phyloP scores from a whole-genome alignment of 2,113 vertebrate genomes.

The Pollimyrus isidori region DNA sequence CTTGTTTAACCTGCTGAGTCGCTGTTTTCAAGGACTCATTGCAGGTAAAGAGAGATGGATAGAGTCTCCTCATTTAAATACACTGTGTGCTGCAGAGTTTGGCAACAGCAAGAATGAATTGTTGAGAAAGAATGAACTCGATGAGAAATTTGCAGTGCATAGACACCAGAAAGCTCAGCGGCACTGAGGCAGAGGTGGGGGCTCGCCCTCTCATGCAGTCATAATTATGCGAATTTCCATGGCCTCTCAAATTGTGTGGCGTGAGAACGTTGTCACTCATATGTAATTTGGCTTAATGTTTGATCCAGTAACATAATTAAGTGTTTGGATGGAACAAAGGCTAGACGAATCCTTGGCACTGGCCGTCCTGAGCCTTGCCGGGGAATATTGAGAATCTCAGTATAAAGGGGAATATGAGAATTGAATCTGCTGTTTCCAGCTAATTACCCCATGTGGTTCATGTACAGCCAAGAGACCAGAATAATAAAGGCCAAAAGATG shows the following conservation, averaged over 20 bases:
- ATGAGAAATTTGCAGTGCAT: neutral
- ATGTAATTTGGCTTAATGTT: neutral
- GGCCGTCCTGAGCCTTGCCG: neutral
- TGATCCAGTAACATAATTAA: constrained; percentile 6
- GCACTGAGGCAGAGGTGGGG: neutral
- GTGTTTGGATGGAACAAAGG: neutral
- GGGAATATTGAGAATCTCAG: neutral
- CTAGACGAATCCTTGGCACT: neutral
- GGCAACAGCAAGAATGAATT: neutral
- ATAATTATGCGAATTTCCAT: neutral
- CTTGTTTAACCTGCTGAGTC: constrained; percentile 14
- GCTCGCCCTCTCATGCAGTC: neutral
- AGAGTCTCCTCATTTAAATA: neutral
- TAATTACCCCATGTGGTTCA: neutral
- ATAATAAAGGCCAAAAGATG: neutral
- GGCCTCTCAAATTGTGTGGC: neutral
- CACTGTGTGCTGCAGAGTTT: neutral
- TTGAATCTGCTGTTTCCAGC: constrained; percentile 2
- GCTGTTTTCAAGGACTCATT: constrained; percentile 5
- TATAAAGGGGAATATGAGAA: neutral
- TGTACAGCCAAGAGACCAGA: neutral
- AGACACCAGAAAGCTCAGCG: neutral
- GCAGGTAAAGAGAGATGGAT: neutral
- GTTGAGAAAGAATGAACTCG: neutral
- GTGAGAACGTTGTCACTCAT: neutral